Conservation (phyloP, 2,888 invertebrate species). For the Strigamia transsilvanica region DNA sequence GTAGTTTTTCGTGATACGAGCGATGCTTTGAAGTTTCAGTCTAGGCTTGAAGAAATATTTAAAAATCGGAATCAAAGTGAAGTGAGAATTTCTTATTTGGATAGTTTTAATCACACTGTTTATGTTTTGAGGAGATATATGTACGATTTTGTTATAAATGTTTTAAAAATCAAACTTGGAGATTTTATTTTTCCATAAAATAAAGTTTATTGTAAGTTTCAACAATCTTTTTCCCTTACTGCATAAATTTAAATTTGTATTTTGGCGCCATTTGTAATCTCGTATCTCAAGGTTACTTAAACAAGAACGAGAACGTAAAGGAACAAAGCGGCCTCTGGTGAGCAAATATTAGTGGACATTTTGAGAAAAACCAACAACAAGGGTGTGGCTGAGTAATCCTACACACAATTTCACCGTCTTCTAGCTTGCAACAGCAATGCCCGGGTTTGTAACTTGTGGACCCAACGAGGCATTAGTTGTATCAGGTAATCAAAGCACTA, state of each 20-base stretch:
- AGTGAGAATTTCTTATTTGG: background rate
- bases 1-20: background rate
- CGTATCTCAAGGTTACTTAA: background rate
- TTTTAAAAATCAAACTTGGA: background rate
- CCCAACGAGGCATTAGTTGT: slow-evolving; percentile 94
- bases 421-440: background rate
- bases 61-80: no score
- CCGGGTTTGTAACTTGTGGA: slow-evolving; percentile 90
- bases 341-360: background rate
- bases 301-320: background rate
- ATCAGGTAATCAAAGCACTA: slow-evolving; percentile 75
- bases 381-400: background rate
- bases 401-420: background rate
- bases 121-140: background rate
- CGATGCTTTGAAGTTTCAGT: background rate
- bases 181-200: background rate
- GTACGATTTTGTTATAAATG: background rate
- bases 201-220: background rate
- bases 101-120: background rate
- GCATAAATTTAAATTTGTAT: background rate
- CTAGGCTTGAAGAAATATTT: no score
- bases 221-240: background rate
- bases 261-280: background rate
- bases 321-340: background rate
- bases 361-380: background rate